Evolutionary conservation across 2,797 vertebrate species (phyloP), one percentile per base, ranked within the genome.

Genomic region (Enteromius afrohamiltoni): DNA sequence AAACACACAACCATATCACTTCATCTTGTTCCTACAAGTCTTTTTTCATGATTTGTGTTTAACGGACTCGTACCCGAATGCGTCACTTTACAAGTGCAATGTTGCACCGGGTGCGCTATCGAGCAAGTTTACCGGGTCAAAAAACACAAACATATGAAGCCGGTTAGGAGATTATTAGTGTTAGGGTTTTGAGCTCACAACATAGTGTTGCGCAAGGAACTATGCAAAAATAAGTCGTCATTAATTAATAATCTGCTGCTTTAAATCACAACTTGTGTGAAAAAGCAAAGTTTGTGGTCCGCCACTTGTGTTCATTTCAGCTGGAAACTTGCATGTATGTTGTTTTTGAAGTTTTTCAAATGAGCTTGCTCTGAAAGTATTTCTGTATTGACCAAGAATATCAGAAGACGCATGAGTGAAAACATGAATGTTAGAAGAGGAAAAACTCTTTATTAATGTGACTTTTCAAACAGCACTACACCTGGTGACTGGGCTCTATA

Each of bases 361-460:
- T 60, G 55, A 60, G 55, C 55, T 10, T 26, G 55, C 17, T 58
- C 31, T 16, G 51, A 40, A 17, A 1, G 26, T n/a, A 53, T 58
- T 16, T 58, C 73, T 60, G 1, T 58, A 26, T 9, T 60, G 40
- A 29, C 23, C 1, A 21, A 21, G 23, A 31, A 51, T 10, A 65
- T 65, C 3, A 23, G 42, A 51, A 31, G 17, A 64, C 11, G 3
- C 11, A 65, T 0, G 69, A 74, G 45, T 53, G 11, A 51, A 31
- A 65, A 21, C 29, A 13, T 53, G 26, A 19, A n/a, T 1, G 40
- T 19, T 34, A 40, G 21, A 11, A 11, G 34, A 75, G 19, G 17
- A 62, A 62, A 62, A 6, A 17, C 60, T 64, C 60, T 71, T 85
- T 55, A 85, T 82, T 77, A 65, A 85, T 65, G 75, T 64, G 37